Percentiles rank a stretch among this genome's conserved stretches.
Conservation (phyloP, 2,113 vertebrate species). For the Bufo gargarizans region DNA sequence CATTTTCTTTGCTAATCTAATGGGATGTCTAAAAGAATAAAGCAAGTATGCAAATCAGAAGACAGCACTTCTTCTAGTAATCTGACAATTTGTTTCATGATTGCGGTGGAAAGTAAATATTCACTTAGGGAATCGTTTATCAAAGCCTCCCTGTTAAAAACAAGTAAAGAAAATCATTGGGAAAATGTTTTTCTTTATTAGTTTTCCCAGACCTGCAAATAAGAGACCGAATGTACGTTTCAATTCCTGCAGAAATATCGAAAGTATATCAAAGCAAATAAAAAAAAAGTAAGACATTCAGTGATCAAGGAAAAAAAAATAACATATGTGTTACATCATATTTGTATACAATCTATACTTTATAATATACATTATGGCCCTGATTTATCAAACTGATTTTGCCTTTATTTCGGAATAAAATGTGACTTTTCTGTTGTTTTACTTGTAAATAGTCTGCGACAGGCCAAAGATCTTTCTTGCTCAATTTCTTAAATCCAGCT, state of each 20-base stretch:
- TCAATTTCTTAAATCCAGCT: too few species aligned
- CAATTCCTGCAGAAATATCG: background rate
- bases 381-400: too few species aligned
- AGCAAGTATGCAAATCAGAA: conserved; percentile 36
- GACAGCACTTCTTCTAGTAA: background rate
- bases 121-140: conserved; percentile 43
- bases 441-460: too few species aligned
- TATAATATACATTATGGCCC: too few species aligned
- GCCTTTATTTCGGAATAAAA: too few species aligned
- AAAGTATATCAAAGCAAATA: background rate
- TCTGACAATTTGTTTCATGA: conserved; percentile 31
- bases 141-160: conserved; percentile 24
- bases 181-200: conserved; percentile 11
- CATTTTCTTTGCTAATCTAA: conserved; percentile 31
- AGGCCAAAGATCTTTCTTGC: too few species aligned
- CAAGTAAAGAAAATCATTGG: conserved; percentile 17
- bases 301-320: background rate
- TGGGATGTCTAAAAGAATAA: conserved; percentile 20
- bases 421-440: too few species aligned
- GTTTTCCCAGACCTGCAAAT: background rate
- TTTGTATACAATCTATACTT: background rate
- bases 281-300: background rate
- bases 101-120: conserved; percentile 16
- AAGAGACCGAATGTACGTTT: background rate
- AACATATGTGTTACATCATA: background rate